These are phyloP conservation scores for Oscheius sp. DNA, from an alignment of 2,888 invertebrate species.

Conservation along the genomic window DNA sequence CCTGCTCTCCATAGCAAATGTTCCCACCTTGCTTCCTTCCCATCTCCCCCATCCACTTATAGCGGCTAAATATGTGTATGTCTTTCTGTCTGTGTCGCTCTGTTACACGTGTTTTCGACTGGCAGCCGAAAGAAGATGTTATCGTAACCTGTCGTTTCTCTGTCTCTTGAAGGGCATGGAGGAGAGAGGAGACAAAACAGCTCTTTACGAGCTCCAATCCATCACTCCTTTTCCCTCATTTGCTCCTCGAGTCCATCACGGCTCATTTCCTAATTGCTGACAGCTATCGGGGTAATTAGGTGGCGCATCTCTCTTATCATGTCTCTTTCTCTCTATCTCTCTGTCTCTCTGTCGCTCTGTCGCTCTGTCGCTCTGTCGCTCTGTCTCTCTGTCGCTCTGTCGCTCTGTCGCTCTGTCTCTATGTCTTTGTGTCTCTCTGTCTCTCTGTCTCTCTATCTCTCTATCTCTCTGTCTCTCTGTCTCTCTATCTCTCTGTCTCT, in stretches of 20 bases:
- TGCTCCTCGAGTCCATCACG: constrained; percentile 5
- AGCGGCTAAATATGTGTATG: constrained; percentile 3
- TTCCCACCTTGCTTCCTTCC: no score
- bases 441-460: no score
- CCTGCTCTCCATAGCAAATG: no score
- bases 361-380: no score
- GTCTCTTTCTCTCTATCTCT: no score
- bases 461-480: no score
- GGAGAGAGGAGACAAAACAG: not conserved
- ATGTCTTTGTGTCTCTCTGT: no score
- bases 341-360: no score
- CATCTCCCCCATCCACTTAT: no score
- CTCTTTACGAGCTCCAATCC: constrained; percentile 14
- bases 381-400: no score
- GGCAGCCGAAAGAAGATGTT: constrained; percentile 19
- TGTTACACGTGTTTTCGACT: constrained; percentile 30
- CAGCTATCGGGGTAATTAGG: constrained; percentile 22
- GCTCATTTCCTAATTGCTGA: constrained; percentile 33
- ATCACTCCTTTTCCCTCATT: constrained; percentile 9
- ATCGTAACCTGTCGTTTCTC: constrained; percentile 21
- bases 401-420: no score
- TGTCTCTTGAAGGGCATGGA: not conserved
- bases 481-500: no score
- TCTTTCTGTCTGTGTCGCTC: not conserved
- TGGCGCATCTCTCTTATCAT: not conserved